phyloP scores from a whole-genome alignment of 2,888 invertebrate genomes.

The Digitonthophagus gazella region DNA sequence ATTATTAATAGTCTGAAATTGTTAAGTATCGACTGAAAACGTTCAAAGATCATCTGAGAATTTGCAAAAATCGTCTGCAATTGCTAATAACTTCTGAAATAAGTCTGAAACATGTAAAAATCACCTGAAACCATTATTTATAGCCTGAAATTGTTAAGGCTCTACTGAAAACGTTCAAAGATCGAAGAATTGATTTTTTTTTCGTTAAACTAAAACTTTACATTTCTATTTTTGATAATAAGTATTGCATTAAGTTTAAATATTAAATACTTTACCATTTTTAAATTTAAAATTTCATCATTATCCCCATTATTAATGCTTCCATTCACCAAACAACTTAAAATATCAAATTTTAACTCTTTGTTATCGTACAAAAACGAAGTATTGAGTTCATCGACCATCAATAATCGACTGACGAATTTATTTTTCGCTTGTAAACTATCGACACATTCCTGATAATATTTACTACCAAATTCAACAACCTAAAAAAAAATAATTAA shows the following conservation, averaged over 20 bases:
- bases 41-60: no score
- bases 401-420: slow-evolving; percentile 40
- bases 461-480: slow-evolving; percentile 49
- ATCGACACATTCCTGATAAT: slow-evolving; percentile 47
- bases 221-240: neutral
- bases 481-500: slow-evolving; percentile 38
- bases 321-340: slow-evolving; percentile 47
- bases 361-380: slow-evolving; percentile 44
- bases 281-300: slow-evolving; percentile 34
- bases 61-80: no score
- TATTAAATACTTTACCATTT: slow-evolving; percentile 33
- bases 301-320: slow-evolving; percentile 27
- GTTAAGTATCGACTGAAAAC: no score
- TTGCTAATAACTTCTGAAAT: no score
- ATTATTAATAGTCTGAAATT: no score
- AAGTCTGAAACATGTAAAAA: no score
- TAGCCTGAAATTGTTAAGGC: no score
- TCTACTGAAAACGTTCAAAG: no score
- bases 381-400: slow-evolving; percentile 46
- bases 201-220: neutral
- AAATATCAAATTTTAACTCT: slow-evolving; percentile 40
- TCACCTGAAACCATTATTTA: no score
- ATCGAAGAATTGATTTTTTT: neutral
- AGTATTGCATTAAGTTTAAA: no score
- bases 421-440: slow-evolving; percentile 37